Evolutionary conservation across 35 echinoderm and acorn worm species (phyloP), one percentile per base, ranked within the genome.

Genomic region (Amphiura filiformis): DNA sequence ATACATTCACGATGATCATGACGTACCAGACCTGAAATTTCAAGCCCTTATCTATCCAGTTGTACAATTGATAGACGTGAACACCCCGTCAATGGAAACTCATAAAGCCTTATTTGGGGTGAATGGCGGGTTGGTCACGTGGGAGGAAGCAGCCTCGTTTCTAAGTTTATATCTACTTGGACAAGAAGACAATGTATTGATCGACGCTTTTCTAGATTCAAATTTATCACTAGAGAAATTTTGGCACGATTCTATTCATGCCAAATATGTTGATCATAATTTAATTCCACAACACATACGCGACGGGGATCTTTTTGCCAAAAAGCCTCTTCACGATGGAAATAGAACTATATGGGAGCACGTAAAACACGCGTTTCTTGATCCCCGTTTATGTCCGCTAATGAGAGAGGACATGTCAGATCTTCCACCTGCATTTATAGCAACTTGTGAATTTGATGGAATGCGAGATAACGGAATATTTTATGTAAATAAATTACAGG

Each of bases 41-140:
- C 92, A 94, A 64, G 78, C 61, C 2, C 44, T 94, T 17, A 81
- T 94, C 17, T 90, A 94, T 77, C 92, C 92, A 2, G 17, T 82
- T 20, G 57, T 86, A 0, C 92, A 94, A 52, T 39, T 84, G 38
- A 39, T 94, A 30, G 84, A 94, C 35, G 23, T 82, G 0, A 44
- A 77, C 40, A 65, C 76, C 18, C 92, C 92, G 0, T 76, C 86
- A 1, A 37, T 40, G 65, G 80, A 93, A 47, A 88, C 80, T 36
- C 57, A 85, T 77, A 34, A 93, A 22, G 35, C 38, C 18, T 18
- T 85, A 26, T 64, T 84, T 84, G 75, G 30, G 26, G 75, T 56
- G 56, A 30, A 76, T 26, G 83, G 83, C n/a, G 35, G 47, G 5
- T 65, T 85, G 1, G 83, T 85, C 12, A 85, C 83, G 0, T 85